Conservation (phyloP, 2,797 vertebrate genomes). For the Etheostoma perlongum region DNA sequence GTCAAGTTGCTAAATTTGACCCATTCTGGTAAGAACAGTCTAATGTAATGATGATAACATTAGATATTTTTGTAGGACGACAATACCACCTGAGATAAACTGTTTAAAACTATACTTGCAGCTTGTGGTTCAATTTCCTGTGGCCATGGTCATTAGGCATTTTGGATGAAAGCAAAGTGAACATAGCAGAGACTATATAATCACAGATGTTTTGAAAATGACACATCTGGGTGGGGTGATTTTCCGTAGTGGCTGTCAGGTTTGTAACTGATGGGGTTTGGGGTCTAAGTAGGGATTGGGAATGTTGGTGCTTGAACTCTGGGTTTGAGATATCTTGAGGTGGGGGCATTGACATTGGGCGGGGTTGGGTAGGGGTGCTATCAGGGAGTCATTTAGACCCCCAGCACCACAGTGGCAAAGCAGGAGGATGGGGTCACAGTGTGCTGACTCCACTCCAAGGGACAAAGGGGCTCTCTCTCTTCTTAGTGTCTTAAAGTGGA, state of each 20-base stretch:
- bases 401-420: slow-evolving; percentile 49
- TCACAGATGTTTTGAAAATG: slow-evolving; percentile 25
- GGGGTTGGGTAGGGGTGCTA: slow-evolving; percentile 16
- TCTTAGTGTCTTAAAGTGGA: slow-evolving; percentile 76
- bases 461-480: slow-evolving; percentile 86
- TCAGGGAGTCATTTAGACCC: slow-evolving; percentile 31
- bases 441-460: slow-evolving; percentile 74
- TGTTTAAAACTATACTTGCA: neutral
- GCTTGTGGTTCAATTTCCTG: neutral
- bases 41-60: neutral
- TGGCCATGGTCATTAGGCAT: neutral
- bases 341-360: neutral
- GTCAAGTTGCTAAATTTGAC: neutral
- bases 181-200: neutral
- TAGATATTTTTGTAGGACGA: neutral
- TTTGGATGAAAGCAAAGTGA: slow-evolving; percentile 6
- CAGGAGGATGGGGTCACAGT: slow-evolving; percentile 63
- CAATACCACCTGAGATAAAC: neutral
- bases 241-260: slow-evolving; percentile 13
- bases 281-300: neutral
- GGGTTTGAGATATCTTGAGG: slow-evolving; percentile 9
- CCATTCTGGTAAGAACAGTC: neutral
- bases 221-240: neutral
- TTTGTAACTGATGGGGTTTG: neutral
- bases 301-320: neutral